Evolutionary conservation across 2,113 vertebrate genomes (phyloP), one percentile per base, ranked within the genome.

Genomic region (Leucoraja erinaceus): DNA sequence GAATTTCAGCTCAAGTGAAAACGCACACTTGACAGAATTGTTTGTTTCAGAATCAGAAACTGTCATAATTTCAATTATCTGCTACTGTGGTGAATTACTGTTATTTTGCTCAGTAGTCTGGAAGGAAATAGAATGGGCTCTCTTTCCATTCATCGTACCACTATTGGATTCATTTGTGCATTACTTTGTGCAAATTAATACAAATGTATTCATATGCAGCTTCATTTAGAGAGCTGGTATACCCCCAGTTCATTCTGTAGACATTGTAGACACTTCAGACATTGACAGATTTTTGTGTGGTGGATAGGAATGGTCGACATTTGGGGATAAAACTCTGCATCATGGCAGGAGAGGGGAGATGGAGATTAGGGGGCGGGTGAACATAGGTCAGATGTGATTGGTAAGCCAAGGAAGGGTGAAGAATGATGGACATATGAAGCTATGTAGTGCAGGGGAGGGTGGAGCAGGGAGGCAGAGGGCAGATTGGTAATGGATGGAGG

Each of bases 1-100:
- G 81, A 84, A 84, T 61, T 84, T 84, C 56, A n/a, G 81, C 54
- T 84, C 81, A 61, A 59, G 20, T 75, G 74, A 28, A 75, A 75
- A 25, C n/a, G 28, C 75, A 77, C 33, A 9, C n/a, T 77, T 77
- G 75, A 33, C 75, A 77, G 75, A n/a, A 61, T 86, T 63, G n/a
- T 86, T 86, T 61, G 56, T 63, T 63, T 56, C 20, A 25, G 3
- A 25, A 10, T 81, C 18, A 63, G 25, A 86, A 86, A 86, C 59
- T 31, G 83, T n/a, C 33, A 25, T 61, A 6, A 63, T 63, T 61
- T 14, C 28, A 86, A 12, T 31, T 25, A 86, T 61, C 83, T 63
- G 11, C 56, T 28, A 54, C 9, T 20, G 47, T 22, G 28, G 22
- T 83, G 54, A 56, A 86, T 63, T 86, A 61, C 28, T 63, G 4